These are phyloP conservation scores for Chesias legatella DNA, from an alignment of 2,888 invertebrate genomes.

Conservation along the genomic window DNA sequence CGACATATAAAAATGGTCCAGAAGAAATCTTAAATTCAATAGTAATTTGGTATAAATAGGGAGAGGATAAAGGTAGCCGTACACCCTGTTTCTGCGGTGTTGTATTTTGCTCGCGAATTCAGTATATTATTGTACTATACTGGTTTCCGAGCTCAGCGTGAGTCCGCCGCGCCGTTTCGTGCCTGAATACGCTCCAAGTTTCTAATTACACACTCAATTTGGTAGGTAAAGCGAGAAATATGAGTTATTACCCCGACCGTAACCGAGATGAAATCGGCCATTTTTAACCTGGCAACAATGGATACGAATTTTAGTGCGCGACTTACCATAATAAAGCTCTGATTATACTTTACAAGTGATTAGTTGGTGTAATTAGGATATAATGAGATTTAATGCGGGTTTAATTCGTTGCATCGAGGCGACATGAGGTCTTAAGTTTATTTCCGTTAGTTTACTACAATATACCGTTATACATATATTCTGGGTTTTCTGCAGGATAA, in stretches of 20 bases:
- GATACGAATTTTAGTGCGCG: slow-evolving; percentile 41
- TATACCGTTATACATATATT: no score
- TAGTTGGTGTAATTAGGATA: slow-evolving; percentile 51
- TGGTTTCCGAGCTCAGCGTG: slow-evolving; percentile 73
- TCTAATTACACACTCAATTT: slow-evolving; percentile 79
- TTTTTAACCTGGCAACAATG: slow-evolving; percentile 58
- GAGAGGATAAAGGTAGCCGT: slow-evolving; percentile 57
- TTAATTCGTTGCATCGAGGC: slow-evolving; percentile 10
- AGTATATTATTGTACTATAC: slow-evolving; percentile 65
- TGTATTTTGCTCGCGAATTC: slow-evolving; percentile 75
- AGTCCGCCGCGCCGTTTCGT: slow-evolving; percentile 54
- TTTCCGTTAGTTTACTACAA: no score
- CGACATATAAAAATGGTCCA: slow-evolving; percentile 67
- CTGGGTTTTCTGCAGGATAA: no score
- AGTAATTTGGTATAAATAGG: slow-evolving; percentile 71
- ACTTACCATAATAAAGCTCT: slow-evolving; percentile 59
- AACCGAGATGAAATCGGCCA: slow-evolving; percentile 70
- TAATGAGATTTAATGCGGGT: slow-evolving; percentile 33
- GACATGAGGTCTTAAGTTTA: background rate
- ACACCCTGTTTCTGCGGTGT: slow-evolving; percentile 76
- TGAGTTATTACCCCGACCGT: slow-evolving; percentile 69
- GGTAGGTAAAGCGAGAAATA: slow-evolving; percentile 63
- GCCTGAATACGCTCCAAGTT: slow-evolving; percentile 60
- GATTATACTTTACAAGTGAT: slow-evolving; percentile 53
- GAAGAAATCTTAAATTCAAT: slow-evolving; percentile 73